phyloP scores from a whole-genome alignment of 1,140 invertebrate genomes.

The Cydia amplana region DNA sequence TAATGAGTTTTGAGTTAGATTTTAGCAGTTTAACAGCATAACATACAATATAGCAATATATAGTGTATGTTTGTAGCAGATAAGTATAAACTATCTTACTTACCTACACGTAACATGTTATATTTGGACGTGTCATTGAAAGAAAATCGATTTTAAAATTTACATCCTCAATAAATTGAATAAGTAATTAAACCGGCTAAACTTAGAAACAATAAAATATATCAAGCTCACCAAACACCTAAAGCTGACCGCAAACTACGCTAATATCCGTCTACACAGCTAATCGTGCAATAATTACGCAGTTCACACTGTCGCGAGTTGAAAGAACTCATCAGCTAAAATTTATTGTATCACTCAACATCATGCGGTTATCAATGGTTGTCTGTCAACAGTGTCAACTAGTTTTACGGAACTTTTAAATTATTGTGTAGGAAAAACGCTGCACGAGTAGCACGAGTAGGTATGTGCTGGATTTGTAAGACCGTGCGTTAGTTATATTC shows the following conservation, averaged over 20 bases:
- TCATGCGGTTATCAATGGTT: conserved; percentile 3
- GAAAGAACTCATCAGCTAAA: conserved; percentile 13
- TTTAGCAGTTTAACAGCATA: no score
- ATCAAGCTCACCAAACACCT: background rate
- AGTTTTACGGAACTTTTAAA: background rate
- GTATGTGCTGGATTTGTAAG: background rate
- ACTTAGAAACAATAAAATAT: background rate
- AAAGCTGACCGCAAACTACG: background rate
- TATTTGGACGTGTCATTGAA: background rate
- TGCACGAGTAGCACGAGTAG: no score
- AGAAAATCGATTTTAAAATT: no score
- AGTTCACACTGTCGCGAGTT: conserved; percentile 10
- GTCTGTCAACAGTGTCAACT: conserved; percentile 1
- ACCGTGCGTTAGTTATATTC: background rate
- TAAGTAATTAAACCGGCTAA: background rate
- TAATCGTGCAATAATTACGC: conserved; percentile 6
- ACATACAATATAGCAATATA: no score
- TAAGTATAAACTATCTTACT: no score
- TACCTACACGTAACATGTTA: background rate
- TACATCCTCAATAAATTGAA: background rate
- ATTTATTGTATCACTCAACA: conserved; percentile 15
- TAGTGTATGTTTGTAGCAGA: no score
- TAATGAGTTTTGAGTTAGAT: no score
- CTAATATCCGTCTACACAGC: background rate
- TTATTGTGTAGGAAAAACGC: background rate